Evolutionary conservation across 2,113 vertebrate genomes (phyloP), one percentile per base, ranked within the genome.

Genomic region (Dendrocopos noguchii): DNA sequence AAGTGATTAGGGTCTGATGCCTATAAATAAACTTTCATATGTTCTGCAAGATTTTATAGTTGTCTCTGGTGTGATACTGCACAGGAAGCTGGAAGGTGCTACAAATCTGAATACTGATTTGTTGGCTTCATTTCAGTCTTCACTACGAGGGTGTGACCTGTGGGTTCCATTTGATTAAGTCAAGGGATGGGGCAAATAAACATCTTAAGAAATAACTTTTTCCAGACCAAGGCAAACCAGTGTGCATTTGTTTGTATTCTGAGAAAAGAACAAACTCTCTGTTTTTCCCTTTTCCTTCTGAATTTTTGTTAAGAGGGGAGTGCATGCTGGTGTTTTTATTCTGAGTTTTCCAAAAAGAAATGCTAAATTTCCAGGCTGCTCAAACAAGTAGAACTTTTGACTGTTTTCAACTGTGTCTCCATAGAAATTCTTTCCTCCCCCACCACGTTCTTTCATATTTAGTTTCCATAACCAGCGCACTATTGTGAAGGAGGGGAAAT

Each of bases 401-500:
- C 59, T 76, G 84, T 86, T 94, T 94, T 78, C 22, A 20, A 76
- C 86, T 80, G 50, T 90, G 84, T 94, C 80, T 91, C 80, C 87
- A 88, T 93, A 91, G 93, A 89, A 93, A 92, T 91, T 93, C 94
- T 87, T 91, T 96, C 93, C 96, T 91, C 95, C 92, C 91, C 93
- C 95, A 93, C 78, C 65, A 95, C 1, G 73, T 91, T 97, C 97
- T 97, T 98, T 98, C 97, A 97, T 98, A 98, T 98, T 97, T 97
- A 98, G 98, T 98, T 98, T 98, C 98, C 98, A 98, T 97, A 98
- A 97, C 95, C 88, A 91, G 78, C 7, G 8, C 74, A 65, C 94
- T 95, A 71, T 94, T 96, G 94, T 94, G 92, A 94, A 96, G 95
- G 92, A 97, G 81, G 94, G 97, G 98, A 98, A 97, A 96, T 97